A percentile compares a stretch with the other conserved stretches of the same genome.
phyloP scores from a whole-genome alignment of 2,113 vertebrate species.

The Symphodus melops region DNA sequence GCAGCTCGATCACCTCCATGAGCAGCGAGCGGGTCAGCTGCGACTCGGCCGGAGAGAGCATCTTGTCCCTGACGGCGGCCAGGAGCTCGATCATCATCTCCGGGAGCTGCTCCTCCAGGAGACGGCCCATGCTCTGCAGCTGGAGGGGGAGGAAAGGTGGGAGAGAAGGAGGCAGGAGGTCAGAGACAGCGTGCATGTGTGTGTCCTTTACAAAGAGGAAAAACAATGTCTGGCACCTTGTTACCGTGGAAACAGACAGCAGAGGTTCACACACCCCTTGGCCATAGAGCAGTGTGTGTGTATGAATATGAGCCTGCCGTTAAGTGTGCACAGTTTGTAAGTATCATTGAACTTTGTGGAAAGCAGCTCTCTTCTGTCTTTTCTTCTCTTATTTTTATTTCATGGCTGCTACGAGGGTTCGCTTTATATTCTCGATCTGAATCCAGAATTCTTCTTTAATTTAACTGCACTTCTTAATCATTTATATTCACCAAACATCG shows the following conservation, averaged over 20 bases:
- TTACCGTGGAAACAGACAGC: constrained; percentile 53
- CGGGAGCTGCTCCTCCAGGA: constrained; percentile 97
- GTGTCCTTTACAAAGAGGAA: constrained; percentile 19
- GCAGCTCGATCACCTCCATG: constrained; percentile 98
- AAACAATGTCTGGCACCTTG: constrained; percentile 61
- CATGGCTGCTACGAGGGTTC: background rate
- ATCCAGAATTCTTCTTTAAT: constrained; percentile 14
- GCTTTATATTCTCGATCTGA: background rate
- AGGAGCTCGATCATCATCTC: constrained; percentile 98
- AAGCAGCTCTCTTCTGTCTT: constrained; percentile 23
- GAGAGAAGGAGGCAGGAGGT: constrained; percentile 38
- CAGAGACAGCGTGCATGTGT: constrained; percentile 12
- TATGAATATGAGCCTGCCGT: constrained; percentile 10
- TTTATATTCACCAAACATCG: constrained; percentile 2
- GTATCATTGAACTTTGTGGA: constrained; percentile 34
- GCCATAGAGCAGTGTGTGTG: constrained; percentile 26
- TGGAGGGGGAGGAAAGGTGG: constrained; percentile 62
- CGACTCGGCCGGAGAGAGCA: constrained; percentile 95
- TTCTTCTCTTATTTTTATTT: background rate
- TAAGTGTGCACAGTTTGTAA: constrained; percentile 18
- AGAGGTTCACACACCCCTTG: constrained; percentile 52
- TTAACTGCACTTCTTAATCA: constrained; percentile 9
- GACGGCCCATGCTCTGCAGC: constrained; percentile 94
- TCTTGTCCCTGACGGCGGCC: constrained; percentile 94
- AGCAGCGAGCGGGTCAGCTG: constrained; percentile 95